Percentiles rank a stretch among this genome's conserved stretches.
These are phyloP conservation scores for Chesias legatella DNA, from an alignment of 2,888 invertebrate species.

Conservation along the genomic window DNA sequence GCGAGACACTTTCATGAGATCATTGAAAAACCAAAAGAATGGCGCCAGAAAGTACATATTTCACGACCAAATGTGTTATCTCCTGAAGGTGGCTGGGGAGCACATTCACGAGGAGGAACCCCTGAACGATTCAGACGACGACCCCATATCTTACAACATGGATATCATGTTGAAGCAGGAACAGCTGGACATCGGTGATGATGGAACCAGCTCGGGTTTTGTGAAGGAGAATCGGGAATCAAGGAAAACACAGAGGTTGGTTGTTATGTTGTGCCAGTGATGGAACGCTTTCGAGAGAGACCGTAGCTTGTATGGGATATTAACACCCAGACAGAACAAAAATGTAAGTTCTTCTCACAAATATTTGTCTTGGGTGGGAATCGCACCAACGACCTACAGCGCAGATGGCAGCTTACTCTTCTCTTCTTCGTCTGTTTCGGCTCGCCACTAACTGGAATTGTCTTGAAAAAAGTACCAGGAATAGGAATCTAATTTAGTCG, in stretches of 20 bases:
- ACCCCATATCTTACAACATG: slow-evolving; percentile 4
- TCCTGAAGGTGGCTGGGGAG: slow-evolving; percentile 26
- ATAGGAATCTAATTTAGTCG: too few species aligned
- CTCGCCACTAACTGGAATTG: too few species aligned
- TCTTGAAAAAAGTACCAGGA: too few species aligned
- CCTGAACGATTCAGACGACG: slow-evolving; percentile 7
- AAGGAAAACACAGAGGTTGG: slow-evolving; percentile 4
- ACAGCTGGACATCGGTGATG: neutral
- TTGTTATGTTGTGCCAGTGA: neutral
- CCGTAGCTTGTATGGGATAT: too few species aligned
- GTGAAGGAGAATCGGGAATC: slow-evolving; percentile 1
- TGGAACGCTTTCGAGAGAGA: too few species aligned
- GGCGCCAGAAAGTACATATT: slow-evolving; percentile 44
- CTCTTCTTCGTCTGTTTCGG: too few species aligned
- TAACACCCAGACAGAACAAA: too few species aligned
- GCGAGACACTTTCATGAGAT: slow-evolving; percentile 65
- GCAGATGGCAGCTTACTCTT: too few species aligned
- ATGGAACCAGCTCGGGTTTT: neutral
- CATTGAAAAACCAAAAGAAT: slow-evolving; percentile 44
- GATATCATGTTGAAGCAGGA: slow-evolving; percentile 9
- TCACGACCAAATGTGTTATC: slow-evolving; percentile 57
- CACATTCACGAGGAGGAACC: slow-evolving; percentile 1
- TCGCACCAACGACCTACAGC: too few species aligned
- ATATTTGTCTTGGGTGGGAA: too few species aligned
- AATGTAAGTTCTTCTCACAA: too few species aligned